Conservation (phyloP, 2,888 invertebrate species). For the Crossocerus cetratus region DNA sequence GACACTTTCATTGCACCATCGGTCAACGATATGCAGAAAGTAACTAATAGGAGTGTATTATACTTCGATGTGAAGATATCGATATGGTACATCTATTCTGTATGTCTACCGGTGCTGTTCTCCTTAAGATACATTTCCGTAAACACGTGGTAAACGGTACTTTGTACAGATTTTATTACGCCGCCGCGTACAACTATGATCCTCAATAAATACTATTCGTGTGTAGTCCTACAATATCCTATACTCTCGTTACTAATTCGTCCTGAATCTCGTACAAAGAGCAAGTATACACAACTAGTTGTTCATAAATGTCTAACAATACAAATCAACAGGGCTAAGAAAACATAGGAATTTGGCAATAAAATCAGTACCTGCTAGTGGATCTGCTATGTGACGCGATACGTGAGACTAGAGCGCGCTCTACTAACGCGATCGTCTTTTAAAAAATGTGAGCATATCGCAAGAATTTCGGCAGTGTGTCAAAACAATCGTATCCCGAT, state of each 20-base stretch:
- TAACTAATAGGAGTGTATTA: background rate
- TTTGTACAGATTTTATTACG: too few relatives aligned
- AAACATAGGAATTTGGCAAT: slow-evolving; percentile 5
- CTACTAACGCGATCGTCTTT: slow-evolving; percentile 13
- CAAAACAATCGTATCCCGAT: slow-evolving; percentile 16
- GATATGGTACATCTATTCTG: too few relatives aligned
- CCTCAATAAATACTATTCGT: slow-evolving; percentile 16
- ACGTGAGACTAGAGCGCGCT: slow-evolving; percentile 34
- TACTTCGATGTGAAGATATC: background rate
- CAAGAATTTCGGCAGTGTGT: slow-evolving; percentile 22
- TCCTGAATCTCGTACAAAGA: slow-evolving; percentile 8
- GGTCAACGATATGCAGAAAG: slow-evolving; percentile 36
- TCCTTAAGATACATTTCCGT: too few relatives aligned
- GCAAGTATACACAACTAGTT: slow-evolving; percentile 1
- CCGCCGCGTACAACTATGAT: too few relatives aligned
- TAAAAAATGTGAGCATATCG: slow-evolving; percentile 4
- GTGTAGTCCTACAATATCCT: background rate
- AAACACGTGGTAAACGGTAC: too few relatives aligned
- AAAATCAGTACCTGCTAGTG: too few relatives aligned
- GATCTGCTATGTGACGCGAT: slow-evolving; percentile 4
- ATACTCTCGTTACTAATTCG: background rate
- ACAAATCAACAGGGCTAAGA: background rate
- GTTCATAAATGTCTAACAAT: slow-evolving; percentile 14
- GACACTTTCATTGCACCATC: slow-evolving; percentile 27
- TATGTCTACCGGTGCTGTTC: too few relatives aligned